These are phyloP conservation scores for Fistularia commersonii DNA, from an alignment of 2,797 vertebrate species.

Conservation along the genomic window DNA sequence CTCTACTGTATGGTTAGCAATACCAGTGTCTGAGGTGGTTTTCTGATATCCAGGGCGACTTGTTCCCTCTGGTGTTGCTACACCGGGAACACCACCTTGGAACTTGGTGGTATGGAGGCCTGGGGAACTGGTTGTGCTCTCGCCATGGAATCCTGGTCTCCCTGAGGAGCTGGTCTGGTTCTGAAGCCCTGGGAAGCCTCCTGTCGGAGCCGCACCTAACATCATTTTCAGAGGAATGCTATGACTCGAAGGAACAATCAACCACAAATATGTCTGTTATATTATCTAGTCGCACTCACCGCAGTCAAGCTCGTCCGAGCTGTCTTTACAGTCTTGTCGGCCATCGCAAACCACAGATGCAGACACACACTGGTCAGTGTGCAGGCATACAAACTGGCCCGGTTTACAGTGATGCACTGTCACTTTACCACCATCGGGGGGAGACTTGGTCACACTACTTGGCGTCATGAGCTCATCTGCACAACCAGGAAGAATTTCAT, in stretches of 20 bases:
- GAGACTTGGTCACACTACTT: constrained; percentile 34
- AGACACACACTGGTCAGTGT: constrained; percentile 68
- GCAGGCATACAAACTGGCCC: constrained; percentile 65
- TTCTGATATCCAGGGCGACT: constrained; percentile 44
- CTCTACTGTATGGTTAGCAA: neutral
- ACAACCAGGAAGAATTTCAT: neutral
- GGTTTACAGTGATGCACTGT: constrained; percentile 58
- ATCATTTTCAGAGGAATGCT: neutral
- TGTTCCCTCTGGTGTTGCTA: constrained; percentile 51
- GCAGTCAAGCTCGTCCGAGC: constrained; percentile 77
- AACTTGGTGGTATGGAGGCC: constrained; percentile 56
- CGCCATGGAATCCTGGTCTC: constrained; percentile 53
- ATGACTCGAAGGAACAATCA: neutral
- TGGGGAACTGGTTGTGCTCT: constrained; percentile 53
- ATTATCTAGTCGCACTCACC: constrained; percentile 45
- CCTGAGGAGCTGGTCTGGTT: constrained; percentile 62
- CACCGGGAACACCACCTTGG: constrained; percentile 56
- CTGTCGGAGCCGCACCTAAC: constrained; percentile 43
- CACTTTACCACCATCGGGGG: constrained; percentile 43
- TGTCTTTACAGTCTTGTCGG: constrained; percentile 74
- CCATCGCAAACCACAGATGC: constrained; percentile 77
- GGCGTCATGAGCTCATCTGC: constrained; percentile 72
- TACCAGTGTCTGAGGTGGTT: constrained; percentile 31
- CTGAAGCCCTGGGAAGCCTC: constrained; percentile 63
- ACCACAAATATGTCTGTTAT: neutral